Evolutionary conservation across 2,797 vertebrate genomes (phyloP), one percentile per base, ranked within the genome.

Genomic region (Sebastes glaucus): DNA sequence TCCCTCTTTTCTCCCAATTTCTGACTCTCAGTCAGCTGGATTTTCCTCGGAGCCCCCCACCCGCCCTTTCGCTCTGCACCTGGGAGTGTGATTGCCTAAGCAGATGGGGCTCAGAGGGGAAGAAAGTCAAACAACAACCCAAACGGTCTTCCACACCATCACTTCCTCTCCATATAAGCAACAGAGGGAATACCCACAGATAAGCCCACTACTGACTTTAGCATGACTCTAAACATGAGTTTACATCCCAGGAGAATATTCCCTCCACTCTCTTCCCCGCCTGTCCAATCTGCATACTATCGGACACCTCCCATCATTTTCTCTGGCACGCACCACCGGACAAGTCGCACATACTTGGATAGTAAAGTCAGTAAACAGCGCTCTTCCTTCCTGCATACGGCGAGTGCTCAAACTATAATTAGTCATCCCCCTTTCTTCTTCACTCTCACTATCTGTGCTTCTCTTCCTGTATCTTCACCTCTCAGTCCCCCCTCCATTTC

Each of bases 51-150:
- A 77, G 63, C 65, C 69, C 32, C 75, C 62, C 25, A 11, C 74
- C 71, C 74, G 61, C 74, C 62, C 78, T 68, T 78, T 91, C 82
- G 56, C 85, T 77, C 80, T 93, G 91, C 93, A 95, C 88, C 88
- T 87, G 93, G 93, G 82, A 92, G 80, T 8, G 32, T 93, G 91
- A 94, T 94, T 92, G 92, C 90, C 87, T 86, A 78, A 95, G 92
- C 94, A 95, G 93, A 93, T 94, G 94, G 90, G 85, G 64, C 87
- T 93, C 85, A 8, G 82, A 86, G 80, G 89, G 90, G 78, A 93
- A 84, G 90, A 88, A 88, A 93, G 86, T 90, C 83, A 86, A 92
- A 93, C 88, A 93, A 90, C 91, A 87, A 87, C 52, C 82, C 83
- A 89, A 91, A 90, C 87, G 55, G 78, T 77, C 82, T 78, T 76